Base-by-base conservation (phyloP, 1,140 invertebrate genomes). In the Mercenaria mercenaria region DNA sequence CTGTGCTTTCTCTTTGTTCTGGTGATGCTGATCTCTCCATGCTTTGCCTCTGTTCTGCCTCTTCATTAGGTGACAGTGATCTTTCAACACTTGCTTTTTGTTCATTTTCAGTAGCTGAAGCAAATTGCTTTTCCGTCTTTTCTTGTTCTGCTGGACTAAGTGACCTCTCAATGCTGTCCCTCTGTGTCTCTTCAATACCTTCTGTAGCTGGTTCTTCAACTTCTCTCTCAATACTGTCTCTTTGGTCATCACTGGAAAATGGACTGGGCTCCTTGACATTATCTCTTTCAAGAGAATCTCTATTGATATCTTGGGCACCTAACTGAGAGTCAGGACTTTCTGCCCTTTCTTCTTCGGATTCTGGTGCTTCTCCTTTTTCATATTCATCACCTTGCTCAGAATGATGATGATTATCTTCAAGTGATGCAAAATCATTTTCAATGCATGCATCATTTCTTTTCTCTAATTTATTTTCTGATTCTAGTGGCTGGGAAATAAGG, bases 241-340 rank as follows among this genome's bases (percentile, higher is more conserved):
- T 34, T n/a, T 69, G 32, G 26, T 43, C 86, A 61, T 81, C 43
- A 37, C 50, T 67, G 39, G 41, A 43, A n/a, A 59, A 18, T 50
- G 50, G 52, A 34, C 47, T 50, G 11, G 13, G 6, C 34, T 80
- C 64, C 20, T 52, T 61, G 4, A 37, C 59, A 3, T 34, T 34
- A 52, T 88, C 86, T 72, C 86, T 80, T 80, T 88, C 86, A 67
- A 88, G 76, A 34, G 86, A 88, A 69, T 80, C 76, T 81, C 86
- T 88, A 26, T 61, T 81, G 1, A 85, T 43, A 74, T 85, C 83
- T n/a, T 74, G 43, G 56, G 69, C 64, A 50, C 69, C 83, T 32
- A 74, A 26, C 34, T 88, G 86, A 6, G 86, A 88, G 34, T 88
- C 86, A 41, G 86, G 86, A 81, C 86, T 88, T n/a, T 88, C 86